Base-by-base conservation (phyloP, 2,888 invertebrate genomes). In the Thereva unica region DNA sequence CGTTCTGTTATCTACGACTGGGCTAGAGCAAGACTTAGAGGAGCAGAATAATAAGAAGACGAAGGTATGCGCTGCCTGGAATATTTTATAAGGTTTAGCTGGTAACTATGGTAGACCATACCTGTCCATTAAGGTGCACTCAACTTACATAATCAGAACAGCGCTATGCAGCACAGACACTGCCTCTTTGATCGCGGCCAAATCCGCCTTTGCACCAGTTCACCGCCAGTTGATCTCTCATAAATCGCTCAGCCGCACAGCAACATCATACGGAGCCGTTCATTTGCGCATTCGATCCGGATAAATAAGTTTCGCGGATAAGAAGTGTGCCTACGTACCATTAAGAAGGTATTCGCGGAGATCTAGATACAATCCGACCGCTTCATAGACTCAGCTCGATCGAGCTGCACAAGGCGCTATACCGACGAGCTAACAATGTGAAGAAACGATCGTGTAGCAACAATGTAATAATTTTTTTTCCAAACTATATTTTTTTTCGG, bases 311-410 rank as follows among this genome's bases (percentile, higher is more conserved):
- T 44, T 57, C 45, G 57, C 57, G 57, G 57, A 57, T 57, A 57
- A 57, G 57, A 57, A 57, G 57, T 57, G 57, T 57, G 57, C 57
- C 57, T 57, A 57, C 57, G 45, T 57, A 57, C 57, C 57, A 57
- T 57, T 42, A 57, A 9, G 44, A 12, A 57, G 57, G 57, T 45
- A 57, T 57, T 57, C 37, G 23, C 23, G n/a, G 4, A 57, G 57
- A 57, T 57, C 45, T 44, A 57, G 57, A 57, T 57, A 57, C 57
- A 23, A 23, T 45, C 35, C 44, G 40, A 57, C 45, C 35, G 44
- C 34, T 45, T 45, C 57, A 57, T 57, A 45, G 34, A 35, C 57
- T 23, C 45, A 45, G 45, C 45, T 42, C 9, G 34, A 50, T 34
- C 23, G 35, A 10, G 6, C 3, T 9, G 8, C 45, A 5, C 45